These are phyloP conservation scores for Symphodus melops DNA, from an alignment of 2,113 vertebrate species.

Conservation along the genomic window DNA sequence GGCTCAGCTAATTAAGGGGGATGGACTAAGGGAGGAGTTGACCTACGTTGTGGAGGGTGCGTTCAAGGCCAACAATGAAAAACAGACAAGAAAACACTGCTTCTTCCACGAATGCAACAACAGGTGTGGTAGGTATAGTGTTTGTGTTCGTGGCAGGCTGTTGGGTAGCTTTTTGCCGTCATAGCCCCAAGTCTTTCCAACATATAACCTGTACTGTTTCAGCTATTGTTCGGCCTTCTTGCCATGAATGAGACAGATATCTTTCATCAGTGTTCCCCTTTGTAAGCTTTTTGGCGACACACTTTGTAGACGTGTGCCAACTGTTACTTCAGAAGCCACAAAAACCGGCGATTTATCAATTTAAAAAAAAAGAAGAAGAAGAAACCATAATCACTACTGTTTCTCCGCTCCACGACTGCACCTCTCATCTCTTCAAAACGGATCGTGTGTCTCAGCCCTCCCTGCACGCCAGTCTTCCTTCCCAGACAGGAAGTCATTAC, in stretches of 20 bases:
- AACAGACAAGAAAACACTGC: too few relatives aligned
- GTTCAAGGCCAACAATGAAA: too few relatives aligned
- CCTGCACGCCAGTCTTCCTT: conserved; percentile 47
- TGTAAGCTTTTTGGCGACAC: conserved; percentile 7
- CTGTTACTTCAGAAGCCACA: conserved; percentile 1
- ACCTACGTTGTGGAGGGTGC: too few relatives aligned
- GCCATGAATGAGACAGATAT: neutral
- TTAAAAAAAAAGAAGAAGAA: neutral
- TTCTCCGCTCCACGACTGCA: conserved; percentile 10
- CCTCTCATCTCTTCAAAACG: conserved; percentile 38
- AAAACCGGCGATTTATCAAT: conserved; percentile 3
- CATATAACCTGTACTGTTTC: neutral
- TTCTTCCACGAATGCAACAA: too few relatives aligned
- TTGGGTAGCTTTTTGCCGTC: too few relatives aligned
- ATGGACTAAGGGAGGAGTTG: too few relatives aligned
- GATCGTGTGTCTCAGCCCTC: conserved; percentile 34
- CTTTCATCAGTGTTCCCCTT: neutral
- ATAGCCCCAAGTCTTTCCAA: neutral
- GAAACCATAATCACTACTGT: neutral
- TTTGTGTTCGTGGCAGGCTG: too few relatives aligned
- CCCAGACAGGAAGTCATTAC: conserved; percentile 74
- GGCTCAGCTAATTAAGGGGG: too few relatives aligned
- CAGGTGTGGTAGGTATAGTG: too few relatives aligned
- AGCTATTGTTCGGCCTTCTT: neutral
- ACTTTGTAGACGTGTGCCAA: neutral